Evolutionary conservation across 35 echinoderm and acorn worm genomes (phyloP).

Genomic region (Lytechinus variegatus): DNA sequence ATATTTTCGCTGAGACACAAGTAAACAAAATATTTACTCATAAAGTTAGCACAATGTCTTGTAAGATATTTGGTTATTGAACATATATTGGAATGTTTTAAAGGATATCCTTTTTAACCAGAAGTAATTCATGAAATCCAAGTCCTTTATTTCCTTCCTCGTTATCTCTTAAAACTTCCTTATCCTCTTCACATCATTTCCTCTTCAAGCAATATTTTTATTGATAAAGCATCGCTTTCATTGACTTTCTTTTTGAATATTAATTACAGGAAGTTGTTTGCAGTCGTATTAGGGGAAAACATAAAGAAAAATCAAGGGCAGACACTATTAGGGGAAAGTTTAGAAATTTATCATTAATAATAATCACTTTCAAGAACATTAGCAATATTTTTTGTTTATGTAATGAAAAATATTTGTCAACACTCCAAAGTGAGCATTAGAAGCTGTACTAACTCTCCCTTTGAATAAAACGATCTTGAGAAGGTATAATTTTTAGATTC

Average conservation of each 20-base stretch:
- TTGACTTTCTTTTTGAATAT: too few species aligned
- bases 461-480: too few species aligned
- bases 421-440: too few species aligned
- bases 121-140: constrained; percentile 19
- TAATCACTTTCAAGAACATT: too few species aligned
- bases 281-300: background rate
- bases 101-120: constrained; percentile 8
- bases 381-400: too few species aligned
- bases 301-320: background rate
- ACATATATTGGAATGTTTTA: background rate
- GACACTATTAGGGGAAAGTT: background rate
- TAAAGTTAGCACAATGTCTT: background rate
- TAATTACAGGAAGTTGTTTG: background rate
- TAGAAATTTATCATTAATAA: background rate
- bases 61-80: background rate
- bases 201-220: background rate
- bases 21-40: background rate
- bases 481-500: too few species aligned
- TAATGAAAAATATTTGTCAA: too few species aligned
- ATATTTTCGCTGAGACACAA: background rate
- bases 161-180: background rate
- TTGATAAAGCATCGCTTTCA: background rate
- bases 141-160: background rate
- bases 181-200: constrained; percentile 2
- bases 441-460: too few species aligned